Evolutionary conservation across 2,888 invertebrate genomes (phyloP).

Genomic region (Scaptomyza tumidula): DNA sequence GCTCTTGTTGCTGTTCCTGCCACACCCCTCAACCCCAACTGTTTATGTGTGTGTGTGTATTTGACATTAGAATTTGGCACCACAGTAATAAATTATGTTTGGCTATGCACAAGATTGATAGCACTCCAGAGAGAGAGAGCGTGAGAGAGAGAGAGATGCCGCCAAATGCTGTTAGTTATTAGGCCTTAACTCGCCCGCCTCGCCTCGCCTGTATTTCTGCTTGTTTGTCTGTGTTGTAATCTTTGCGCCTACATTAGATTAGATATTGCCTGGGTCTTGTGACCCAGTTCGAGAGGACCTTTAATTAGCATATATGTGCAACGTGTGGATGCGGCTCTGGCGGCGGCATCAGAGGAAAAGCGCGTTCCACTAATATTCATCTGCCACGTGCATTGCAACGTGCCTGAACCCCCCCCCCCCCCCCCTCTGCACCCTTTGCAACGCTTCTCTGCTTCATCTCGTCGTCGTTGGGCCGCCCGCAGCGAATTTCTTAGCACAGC

Average conservation of each 20-base stretch:
- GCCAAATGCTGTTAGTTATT: constrained; percentile 56
- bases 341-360: constrained; percentile 21
- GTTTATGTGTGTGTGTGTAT: constrained; percentile 15
- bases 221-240: constrained; percentile 12
- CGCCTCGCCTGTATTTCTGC: not conserved
- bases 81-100: constrained; percentile 77
- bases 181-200: constrained; percentile 21
- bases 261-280: constrained; percentile 32
- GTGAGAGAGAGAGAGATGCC: constrained; percentile 2
- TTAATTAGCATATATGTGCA: constrained; percentile 67
- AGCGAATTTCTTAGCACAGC: constrained; percentile 36
- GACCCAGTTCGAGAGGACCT: constrained; percentile 66
- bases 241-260: constrained; percentile 20
- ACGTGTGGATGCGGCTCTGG: not conserved
- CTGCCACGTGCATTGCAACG: constrained; percentile 30
- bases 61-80: constrained; percentile 40
- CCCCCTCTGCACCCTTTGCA: too few relatives aligned
- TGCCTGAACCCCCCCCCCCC: too few relatives aligned
- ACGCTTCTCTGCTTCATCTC: not conserved
- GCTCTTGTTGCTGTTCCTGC: constrained; percentile 11
- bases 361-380: constrained; percentile 50
- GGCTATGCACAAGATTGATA: constrained; percentile 73
- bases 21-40: constrained; percentile 1
- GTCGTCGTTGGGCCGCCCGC: constrained; percentile 1
- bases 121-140: constrained; percentile 54